phyloP scores from a whole-genome alignment of 2,113 vertebrate genomes.

The Elephantulus edwardii region DNA sequence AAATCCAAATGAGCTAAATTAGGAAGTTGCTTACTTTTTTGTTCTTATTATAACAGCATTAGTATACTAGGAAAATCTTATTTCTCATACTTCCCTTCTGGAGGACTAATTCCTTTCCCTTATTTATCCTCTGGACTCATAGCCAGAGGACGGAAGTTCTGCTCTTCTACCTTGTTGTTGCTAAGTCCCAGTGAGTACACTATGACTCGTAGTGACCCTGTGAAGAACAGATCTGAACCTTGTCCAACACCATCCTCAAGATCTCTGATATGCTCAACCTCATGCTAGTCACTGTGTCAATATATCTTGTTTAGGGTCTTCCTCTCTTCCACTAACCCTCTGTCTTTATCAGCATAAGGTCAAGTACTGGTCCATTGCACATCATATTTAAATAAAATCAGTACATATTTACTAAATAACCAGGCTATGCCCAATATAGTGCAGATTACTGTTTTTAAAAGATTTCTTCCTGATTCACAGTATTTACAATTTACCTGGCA shows the following conservation, averaged over 20 bases:
- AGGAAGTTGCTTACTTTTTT: background rate
- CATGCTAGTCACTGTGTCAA: too few relatives aligned
- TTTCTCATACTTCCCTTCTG: background rate
- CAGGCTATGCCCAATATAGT: background rate
- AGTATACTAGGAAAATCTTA: background rate
- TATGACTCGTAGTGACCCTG: too few relatives aligned
- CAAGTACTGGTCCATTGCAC: too few relatives aligned
- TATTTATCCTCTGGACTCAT: background rate
- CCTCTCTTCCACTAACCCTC: too few relatives aligned
- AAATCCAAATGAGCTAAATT: background rate
- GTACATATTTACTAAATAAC: background rate
- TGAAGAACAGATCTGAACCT: too few relatives aligned
- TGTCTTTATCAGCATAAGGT: too few relatives aligned
- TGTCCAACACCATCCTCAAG: too few relatives aligned
- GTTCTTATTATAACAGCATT: constrained; percentile 6
- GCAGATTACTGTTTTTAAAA: background rate
- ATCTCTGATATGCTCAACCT: too few relatives aligned
- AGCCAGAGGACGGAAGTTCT: background rate
- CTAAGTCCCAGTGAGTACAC: too few relatives aligned
- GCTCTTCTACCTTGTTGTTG: too few relatives aligned
- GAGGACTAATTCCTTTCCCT: background rate
- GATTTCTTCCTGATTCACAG: background rate
- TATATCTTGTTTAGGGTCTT: too few relatives aligned
- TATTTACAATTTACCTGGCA: background rate
- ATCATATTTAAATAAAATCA: background rate